phyloP scores from a whole-genome alignment of 2,888 invertebrate species.

The Nephrotoma flavescens region DNA sequence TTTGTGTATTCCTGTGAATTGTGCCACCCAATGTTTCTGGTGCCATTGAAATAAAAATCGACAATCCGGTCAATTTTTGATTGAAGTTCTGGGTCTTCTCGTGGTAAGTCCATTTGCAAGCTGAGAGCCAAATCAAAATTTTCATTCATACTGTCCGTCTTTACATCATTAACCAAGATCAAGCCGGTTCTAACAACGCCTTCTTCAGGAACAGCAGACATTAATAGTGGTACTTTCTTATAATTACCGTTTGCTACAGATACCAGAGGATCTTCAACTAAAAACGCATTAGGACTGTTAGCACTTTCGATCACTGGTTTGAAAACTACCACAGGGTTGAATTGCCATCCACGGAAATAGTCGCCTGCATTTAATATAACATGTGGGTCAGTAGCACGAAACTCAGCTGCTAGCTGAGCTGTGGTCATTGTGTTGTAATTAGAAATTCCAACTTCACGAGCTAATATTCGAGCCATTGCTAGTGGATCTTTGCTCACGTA shows the following conservation, averaged over 20 bases:
- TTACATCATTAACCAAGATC: background rate
- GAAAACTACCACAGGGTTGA: slow-evolving; percentile 34
- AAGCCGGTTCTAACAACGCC: slow-evolving; percentile 25
- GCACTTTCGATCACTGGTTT: slow-evolving; percentile 32
- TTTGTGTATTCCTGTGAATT: slow-evolving; percentile 22
- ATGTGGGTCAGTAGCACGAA: slow-evolving; percentile 28
- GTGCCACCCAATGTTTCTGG: slow-evolving; percentile 18
- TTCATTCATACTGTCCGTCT: slow-evolving; percentile 19
- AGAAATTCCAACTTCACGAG: slow-evolving; percentile 28
- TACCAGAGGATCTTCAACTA: slow-evolving; percentile 25
- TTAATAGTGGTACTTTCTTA: slow-evolving; percentile 28
- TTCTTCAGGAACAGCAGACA: slow-evolving; percentile 27
- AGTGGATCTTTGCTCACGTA: slow-evolving; percentile 16
- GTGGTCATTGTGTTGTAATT: slow-evolving; percentile 20
- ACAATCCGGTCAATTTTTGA: slow-evolving; percentile 13
- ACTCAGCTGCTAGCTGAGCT: slow-evolving; percentile 10
- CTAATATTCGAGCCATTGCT: slow-evolving; percentile 27
- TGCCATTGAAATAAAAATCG: slow-evolving; percentile 21
- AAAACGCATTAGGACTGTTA: slow-evolving; percentile 20
- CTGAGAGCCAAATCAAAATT: slow-evolving; percentile 16
- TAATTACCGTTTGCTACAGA: slow-evolving; percentile 23
- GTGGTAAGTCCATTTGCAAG: background rate
- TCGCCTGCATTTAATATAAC: background rate
- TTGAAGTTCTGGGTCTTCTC: background rate
- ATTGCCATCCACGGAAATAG: slow-evolving; percentile 30